phyloP scores from a whole-genome alignment of 92 coral and sea anemone species.

The Muricea muricata region DNA sequence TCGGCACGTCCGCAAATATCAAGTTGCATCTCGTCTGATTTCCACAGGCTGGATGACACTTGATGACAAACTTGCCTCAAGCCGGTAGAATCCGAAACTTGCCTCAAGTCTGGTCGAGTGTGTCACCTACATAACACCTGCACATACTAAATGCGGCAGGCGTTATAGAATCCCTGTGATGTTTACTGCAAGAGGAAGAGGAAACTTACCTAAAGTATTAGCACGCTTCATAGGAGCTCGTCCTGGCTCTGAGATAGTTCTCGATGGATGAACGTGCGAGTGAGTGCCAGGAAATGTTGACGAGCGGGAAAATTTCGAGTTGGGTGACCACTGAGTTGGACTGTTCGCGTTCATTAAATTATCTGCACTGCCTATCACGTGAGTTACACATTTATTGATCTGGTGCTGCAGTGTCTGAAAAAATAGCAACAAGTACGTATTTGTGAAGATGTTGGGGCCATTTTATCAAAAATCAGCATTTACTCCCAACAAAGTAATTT shows the following conservation, averaged over 20 bases:
- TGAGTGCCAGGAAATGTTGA: conserved; percentile 43
- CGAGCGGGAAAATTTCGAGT: conserved; percentile 7
- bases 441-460: too few relatives aligned
- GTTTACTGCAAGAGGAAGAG: too few relatives aligned
- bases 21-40: too few relatives aligned
- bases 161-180: background rate
- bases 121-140: too few relatives aligned
- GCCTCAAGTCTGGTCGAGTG: too few relatives aligned
- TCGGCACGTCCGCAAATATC: too few relatives aligned
- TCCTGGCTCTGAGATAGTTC: conserved; percentile 44
- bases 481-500: too few relatives aligned
- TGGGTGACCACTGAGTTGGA: background rate
- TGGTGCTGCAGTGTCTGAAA: conserved; percentile 76
- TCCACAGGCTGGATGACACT: too few relatives aligned
- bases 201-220: background rate
- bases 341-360: conserved; percentile 70
- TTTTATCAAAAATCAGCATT: too few relatives aligned
- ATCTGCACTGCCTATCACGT: conserved; percentile 86
- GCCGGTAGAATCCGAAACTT: too few relatives aligned
- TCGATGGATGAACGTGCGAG: conserved; percentile 36
- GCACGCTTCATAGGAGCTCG: background rate
- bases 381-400: conserved; percentile 84
- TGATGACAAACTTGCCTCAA: too few relatives aligned
- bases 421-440: background rate
- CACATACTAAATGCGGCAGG: background rate